These are phyloP conservation scores for Nephrotoma appendiculata DNA, from an alignment of 2,888 invertebrate genomes.

Conservation along the genomic window DNA sequence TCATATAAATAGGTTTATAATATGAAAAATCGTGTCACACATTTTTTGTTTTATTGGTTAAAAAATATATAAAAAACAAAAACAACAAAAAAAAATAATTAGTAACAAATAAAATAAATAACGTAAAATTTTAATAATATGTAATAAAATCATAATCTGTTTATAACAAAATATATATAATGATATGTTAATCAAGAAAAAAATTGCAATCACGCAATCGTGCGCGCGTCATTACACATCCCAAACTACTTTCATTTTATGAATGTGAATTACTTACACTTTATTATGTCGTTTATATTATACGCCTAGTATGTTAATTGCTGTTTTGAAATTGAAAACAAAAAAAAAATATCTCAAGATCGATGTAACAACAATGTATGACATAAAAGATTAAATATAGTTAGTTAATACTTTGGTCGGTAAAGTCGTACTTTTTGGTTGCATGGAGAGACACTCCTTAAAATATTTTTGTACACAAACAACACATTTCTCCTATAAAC, in stretches of 20 bases:
- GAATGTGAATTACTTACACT: not conserved
- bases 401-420: too few species aligned
- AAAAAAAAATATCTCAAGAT: too few species aligned
- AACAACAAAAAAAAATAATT: conserved; percentile 9
- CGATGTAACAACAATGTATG: too few species aligned
- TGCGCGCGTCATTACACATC: not conserved
- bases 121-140: not conserved
- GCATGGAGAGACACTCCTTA: not conserved
- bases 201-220: not conserved
- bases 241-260: not conserved
- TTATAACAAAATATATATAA: not conserved
- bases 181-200: not conserved
- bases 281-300: not conserved
- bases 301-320: too few species aligned
- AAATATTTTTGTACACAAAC: not conserved
- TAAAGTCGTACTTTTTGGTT: too few species aligned
- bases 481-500: not conserved
- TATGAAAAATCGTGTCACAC: not conserved
- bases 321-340: too few species aligned
- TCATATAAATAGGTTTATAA: not conserved
- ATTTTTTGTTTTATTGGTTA: not conserved
- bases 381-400: too few species aligned
- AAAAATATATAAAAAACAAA: conserved; percentile 9
- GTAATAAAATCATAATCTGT: not conserved
- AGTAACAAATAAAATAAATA: not conserved